Conservation (phyloP, 30 jellyfish, hydroid and myxozoan genomes). For the Sanderia malayensis region DNA sequence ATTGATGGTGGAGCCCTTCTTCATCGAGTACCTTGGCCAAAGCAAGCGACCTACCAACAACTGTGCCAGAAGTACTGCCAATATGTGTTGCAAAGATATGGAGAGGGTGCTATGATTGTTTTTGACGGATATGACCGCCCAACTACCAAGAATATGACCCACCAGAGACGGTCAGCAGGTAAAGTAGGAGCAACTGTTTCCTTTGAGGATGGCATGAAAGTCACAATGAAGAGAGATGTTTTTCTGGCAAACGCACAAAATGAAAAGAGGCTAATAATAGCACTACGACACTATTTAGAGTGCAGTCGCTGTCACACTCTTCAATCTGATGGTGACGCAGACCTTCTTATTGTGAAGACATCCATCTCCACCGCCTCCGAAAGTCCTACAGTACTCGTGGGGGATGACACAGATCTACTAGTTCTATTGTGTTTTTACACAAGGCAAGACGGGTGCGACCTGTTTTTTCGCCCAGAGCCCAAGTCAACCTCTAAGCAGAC, state of each 20-base stretch:
- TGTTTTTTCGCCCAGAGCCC: not conserved
- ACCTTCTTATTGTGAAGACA: not conserved
- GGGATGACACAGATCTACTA: not conserved
- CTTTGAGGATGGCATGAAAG: not conserved
- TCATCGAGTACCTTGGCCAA: not conserved
- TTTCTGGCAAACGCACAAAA: not conserved
- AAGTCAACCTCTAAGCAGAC: not conserved
- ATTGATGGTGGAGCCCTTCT: not conserved
- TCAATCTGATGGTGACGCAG: not conserved
- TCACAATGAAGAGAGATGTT: not conserved
- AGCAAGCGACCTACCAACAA: not conserved
- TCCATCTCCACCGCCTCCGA: not conserved
- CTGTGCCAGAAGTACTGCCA: not conserved
- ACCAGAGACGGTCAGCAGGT: not conserved
- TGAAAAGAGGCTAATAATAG: not conserved
- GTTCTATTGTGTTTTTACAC: not conserved
- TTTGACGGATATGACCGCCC: not conserved
- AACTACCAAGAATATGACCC: not conserved
- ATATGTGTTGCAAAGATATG: not conserved
- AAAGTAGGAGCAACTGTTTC: not conserved
- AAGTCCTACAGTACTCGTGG: not conserved
- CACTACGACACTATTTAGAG: not conserved
- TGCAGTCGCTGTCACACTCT: not conserved
- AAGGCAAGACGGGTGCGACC: not conserved
- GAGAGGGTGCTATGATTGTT: not conserved